Conservation (phyloP, 2,113 vertebrate genomes). For the Hyperoodon ampullatus region DNA sequence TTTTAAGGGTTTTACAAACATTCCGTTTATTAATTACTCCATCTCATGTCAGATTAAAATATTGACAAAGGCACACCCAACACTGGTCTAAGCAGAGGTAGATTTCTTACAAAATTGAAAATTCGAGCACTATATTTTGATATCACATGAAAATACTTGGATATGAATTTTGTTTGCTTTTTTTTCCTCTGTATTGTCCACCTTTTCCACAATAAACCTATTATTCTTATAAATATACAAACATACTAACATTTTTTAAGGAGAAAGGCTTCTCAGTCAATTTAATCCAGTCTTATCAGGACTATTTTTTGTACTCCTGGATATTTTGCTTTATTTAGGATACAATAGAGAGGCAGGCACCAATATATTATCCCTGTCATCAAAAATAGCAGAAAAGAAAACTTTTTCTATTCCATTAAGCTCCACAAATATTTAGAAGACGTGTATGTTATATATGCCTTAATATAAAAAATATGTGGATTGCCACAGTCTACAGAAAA, state of each 20-base stretch:
- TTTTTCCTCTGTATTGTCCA: not conserved
- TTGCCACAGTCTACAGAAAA: not conserved
- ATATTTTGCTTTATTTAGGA: not conserved
- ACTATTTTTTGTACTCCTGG: not conserved
- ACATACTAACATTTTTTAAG: not conserved
- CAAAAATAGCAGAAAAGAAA: not conserved
- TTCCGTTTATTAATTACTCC: not conserved
- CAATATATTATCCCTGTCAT: not conserved
- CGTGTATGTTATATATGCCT: not conserved
- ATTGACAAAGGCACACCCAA: not conserved
- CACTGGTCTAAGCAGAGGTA: not conserved
- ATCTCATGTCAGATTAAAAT: not conserved
- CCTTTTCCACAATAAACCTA: not conserved
- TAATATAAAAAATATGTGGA: not conserved
- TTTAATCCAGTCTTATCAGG: not conserved
- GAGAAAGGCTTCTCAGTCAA: not conserved
- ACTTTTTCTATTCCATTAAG: not conserved
- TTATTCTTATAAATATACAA: not conserved
- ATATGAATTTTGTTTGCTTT: not conserved
- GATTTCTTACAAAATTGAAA: conserved; percentile 23
- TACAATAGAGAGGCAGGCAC: not conserved
- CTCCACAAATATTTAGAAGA: not conserved
- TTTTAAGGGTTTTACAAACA: not conserved
- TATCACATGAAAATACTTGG: not conserved
- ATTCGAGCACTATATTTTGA: not conserved